Conservation (phyloP, 2,797 vertebrate genomes). For the Merluccius polli region DNA sequence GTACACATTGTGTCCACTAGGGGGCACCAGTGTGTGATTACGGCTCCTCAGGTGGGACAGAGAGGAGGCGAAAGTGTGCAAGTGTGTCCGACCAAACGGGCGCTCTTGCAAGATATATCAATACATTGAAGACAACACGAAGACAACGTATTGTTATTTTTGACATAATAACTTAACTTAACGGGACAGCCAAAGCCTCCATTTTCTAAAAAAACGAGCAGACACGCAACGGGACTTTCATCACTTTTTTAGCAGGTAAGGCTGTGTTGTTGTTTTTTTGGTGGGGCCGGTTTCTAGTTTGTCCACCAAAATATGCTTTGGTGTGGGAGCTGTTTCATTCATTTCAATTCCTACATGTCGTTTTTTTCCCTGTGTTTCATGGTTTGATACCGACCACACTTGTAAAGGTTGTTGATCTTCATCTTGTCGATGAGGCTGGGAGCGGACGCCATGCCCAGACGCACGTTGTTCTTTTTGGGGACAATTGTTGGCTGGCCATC, state of each 20-base stretch:
- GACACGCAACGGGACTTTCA: neutral
- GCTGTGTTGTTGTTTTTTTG: too few species aligned
- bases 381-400: constrained; percentile 63
- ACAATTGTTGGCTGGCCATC: constrained; percentile 71
- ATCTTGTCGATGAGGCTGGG: constrained; percentile 71
- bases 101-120: neutral
- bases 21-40: neutral
- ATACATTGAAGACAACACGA: neutral
- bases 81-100: neutral
- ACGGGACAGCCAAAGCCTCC: neutral
- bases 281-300: neutral
- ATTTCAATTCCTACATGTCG: neutral
- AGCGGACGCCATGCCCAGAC: constrained; percentile 62
- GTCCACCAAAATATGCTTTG: neutral
- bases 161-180: neutral
- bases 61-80: neutral
- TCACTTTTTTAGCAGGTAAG: neutral
- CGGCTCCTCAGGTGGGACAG: neutral
- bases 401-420: constrained; percentile 78
- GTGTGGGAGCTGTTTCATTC: neutral
- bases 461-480: constrained; percentile 59
- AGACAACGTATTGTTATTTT: neutral
- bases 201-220: neutral
- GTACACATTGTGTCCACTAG: neutral
- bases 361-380: neutral